phyloP scores from a whole-genome alignment of 2,888 invertebrate genomes.

The Ditylenchus weischeri region DNA sequence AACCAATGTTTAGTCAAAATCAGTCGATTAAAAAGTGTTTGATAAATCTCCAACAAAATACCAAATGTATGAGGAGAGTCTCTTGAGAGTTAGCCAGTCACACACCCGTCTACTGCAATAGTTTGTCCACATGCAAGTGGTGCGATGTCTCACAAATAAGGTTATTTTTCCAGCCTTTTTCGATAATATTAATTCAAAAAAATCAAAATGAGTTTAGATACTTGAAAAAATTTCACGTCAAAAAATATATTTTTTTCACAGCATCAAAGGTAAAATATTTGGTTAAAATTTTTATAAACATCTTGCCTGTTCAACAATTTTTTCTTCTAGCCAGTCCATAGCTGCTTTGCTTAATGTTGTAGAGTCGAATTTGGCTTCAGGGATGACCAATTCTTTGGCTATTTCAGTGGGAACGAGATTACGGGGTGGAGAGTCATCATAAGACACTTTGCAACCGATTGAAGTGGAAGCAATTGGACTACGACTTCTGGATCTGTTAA shows the following conservation, averaged over 20 bases:
- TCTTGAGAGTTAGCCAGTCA: constrained; percentile 6
- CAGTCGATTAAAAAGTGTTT: background rate
- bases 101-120: constrained; percentile 17
- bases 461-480: constrained; percentile 6
- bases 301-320: constrained; percentile 46
- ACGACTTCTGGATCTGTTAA: constrained; percentile 9
- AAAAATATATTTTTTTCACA: background rate
- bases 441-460: background rate
- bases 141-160: no score
- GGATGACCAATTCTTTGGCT: constrained; percentile 15
- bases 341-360: constrained; percentile 41
- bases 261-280: background rate
- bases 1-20: background rate
- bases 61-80: background rate
- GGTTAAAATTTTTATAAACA: constrained; percentile 13
- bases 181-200: no score
- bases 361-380: constrained; percentile 35
- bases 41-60: no score
- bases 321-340: constrained; percentile 45
- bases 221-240: background rate
- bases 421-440: background rate
- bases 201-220: no score
- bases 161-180: no score
- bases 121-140: constrained; percentile 14
- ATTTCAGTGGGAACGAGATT: constrained; percentile 18